Conservation (phyloP, 1,140 invertebrate genomes). For the Protaetia brevitarsis region DNA sequence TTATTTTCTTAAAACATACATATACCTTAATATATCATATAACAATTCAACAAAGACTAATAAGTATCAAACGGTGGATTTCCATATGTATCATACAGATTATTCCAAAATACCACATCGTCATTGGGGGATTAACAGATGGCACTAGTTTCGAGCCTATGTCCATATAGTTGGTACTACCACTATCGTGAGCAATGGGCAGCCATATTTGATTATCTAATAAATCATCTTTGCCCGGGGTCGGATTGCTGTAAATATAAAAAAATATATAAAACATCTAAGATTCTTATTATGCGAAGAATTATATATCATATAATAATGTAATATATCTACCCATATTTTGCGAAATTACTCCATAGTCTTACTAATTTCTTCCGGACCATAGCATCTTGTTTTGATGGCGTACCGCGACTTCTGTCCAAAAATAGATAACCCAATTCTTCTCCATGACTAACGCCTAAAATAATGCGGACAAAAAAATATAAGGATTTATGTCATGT, state of each 20-base stretch:
- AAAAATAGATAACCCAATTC: constrained; percentile 34
- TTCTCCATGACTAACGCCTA: constrained; percentile 36
- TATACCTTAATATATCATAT: no score
- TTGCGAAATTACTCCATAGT: constrained; percentile 33
- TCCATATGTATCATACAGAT: constrained; percentile 22
- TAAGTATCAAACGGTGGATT: constrained; percentile 25
- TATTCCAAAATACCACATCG: constrained; percentile 19
- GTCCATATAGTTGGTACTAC: neutral
- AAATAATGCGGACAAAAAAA: neutral
- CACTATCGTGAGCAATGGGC: neutral
- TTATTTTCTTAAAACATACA: no score
- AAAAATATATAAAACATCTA: neutral
- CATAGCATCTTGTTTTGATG: neutral
- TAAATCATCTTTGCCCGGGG: neutral
- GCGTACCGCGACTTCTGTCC: neutral
- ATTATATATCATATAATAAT: no score
- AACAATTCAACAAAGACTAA: no score
- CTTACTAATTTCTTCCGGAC: constrained; percentile 24
- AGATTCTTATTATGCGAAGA: neutral
- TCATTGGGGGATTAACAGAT: neutral
- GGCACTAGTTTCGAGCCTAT: constrained; percentile 18
- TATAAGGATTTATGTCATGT: neutral
- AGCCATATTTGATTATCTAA: constrained; percentile 25
- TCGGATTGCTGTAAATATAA: constrained; percentile 22
- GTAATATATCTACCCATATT: constrained; percentile 27